A percentile compares a stretch with the other conserved stretches of the same genome.
These are phyloP conservation scores for Argynnis bischoffii DNA, from an alignment of 2,888 invertebrate genomes.

Conservation along the genomic window DNA sequence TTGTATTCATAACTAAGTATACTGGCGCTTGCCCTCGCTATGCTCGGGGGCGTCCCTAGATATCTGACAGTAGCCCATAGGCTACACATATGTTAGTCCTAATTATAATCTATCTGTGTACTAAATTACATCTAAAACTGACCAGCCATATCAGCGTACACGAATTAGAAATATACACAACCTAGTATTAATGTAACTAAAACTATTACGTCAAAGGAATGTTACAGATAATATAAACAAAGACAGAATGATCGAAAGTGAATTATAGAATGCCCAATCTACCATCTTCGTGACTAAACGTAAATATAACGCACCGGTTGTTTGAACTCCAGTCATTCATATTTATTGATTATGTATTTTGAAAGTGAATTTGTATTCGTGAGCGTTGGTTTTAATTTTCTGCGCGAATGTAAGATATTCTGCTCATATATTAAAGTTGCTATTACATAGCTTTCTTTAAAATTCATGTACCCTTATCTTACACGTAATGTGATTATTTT, in stretches of 20 bases:
- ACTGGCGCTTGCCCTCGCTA: too few species aligned
- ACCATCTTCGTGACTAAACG: slow-evolving; percentile 6
- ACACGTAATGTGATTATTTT: neutral
- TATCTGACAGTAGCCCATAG: too few species aligned
- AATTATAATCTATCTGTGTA: too few species aligned
- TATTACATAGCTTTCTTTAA: slow-evolving; percentile 4
- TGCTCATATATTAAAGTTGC: neutral
- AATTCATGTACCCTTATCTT: slow-evolving; percentile 1
- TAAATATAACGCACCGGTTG: slow-evolving; percentile 22
- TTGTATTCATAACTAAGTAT: too few species aligned
- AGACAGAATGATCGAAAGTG: slow-evolving; percentile 17
- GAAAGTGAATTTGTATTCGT: slow-evolving; percentile 29
- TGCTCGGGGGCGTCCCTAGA: too few species aligned
- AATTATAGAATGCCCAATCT: slow-evolving; percentile 14
- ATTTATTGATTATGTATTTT: slow-evolving; percentile 33
- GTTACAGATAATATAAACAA: neutral
- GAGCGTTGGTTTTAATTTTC: slow-evolving; percentile 7
- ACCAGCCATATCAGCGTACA: too few species aligned
- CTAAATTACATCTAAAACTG: too few species aligned
- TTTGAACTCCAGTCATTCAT: slow-evolving; percentile 33
- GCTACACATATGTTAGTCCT: too few species aligned
- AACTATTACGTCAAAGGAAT: too few species aligned
- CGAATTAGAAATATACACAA: too few species aligned
- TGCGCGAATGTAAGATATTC: neutral
- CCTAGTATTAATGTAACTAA: too few species aligned